A percentile compares a stretch with the other conserved stretches of the same genome.
These are phyloP conservation scores for Eurystomus glaucurus DNA, from an alignment of 2,797 vertebrate genomes.

Conservation along the genomic window DNA sequence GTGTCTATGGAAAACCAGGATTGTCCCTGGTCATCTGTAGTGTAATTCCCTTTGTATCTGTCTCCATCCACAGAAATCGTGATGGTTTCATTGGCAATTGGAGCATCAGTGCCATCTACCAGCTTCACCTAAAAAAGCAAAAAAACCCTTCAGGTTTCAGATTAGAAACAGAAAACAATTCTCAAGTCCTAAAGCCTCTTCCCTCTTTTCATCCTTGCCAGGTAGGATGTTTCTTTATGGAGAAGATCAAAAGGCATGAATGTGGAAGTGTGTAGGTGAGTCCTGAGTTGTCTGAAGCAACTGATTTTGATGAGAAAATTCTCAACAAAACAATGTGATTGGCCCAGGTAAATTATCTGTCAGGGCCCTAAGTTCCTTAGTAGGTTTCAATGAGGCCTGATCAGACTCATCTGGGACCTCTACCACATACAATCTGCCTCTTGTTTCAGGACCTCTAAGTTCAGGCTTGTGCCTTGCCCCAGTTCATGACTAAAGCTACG, in stretches of 20 bases:
- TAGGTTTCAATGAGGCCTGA: neutral
- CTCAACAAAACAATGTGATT: neutral
- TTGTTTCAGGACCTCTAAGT: neutral
- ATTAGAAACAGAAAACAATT: neutral
- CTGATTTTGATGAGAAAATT: neutral
- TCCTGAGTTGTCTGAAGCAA: neutral
- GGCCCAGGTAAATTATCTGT: neutral
- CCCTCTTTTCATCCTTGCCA: neutral
- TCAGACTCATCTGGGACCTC: neutral
- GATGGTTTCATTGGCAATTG: constrained; percentile 71
- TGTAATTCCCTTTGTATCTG: constrained; percentile 48
- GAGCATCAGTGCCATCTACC: constrained; percentile 65
- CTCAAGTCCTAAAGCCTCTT: neutral
- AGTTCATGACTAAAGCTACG: neutral
- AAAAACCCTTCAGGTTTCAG: neutral
- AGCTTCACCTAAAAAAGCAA: constrained; percentile 74
- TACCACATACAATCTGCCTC: neutral
- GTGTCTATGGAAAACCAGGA: constrained; percentile 78
- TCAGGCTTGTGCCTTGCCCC: neutral
- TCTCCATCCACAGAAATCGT: constrained; percentile 28
- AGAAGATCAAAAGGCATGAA: neutral
- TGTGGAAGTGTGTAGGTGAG: neutral
- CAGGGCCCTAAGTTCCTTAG: neutral
- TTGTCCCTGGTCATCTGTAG: constrained; percentile 73
- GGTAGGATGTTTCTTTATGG: neutral